Percentiles rank a stretch among this genome's conserved stretches.
phyloP scores from a whole-genome alignment of 2,888 invertebrate genomes.

The Polylopha cassiicola region DNA sequence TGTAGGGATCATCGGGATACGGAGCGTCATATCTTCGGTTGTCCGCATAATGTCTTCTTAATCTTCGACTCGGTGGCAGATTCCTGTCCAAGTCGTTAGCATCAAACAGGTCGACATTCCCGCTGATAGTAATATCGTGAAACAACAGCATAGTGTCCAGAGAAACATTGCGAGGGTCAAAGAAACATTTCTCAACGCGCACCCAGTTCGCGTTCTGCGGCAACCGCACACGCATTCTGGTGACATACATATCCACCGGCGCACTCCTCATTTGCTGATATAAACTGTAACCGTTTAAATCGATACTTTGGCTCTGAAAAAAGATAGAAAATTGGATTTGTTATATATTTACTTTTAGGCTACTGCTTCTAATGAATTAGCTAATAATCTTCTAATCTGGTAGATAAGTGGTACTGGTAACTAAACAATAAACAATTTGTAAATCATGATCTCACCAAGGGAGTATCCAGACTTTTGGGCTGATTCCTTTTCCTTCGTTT shows the following conservation, averaged over 20 bases:
- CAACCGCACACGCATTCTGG: slow-evolving; percentile 81
- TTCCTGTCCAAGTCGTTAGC: slow-evolving; percentile 59
- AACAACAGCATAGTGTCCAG: slow-evolving; percentile 86
- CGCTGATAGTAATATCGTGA: slow-evolving; percentile 87
- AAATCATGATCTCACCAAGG: slow-evolving; percentile 44
- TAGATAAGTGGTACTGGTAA: no score
- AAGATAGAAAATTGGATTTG: slow-evolving; percentile 21
- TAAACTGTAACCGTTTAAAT: slow-evolving; percentile 80
- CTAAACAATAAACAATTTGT: no score
- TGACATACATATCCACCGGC: slow-evolving; percentile 83
- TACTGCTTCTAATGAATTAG: slow-evolving; percentile 2
- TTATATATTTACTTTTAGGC: slow-evolving; percentile 4
- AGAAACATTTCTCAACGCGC: slow-evolving; percentile 85
- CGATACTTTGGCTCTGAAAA: slow-evolving; percentile 70
- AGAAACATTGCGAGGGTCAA: slow-evolving; percentile 84
- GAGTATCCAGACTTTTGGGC: slow-evolving; percentile 64
- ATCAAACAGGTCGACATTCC: slow-evolving; percentile 81
- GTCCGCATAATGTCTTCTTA: slow-evolving; percentile 60
- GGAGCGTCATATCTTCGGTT: slow-evolving; percentile 47
- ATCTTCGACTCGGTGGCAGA: slow-evolving; percentile 44
- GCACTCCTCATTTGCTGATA: slow-evolving; percentile 79
- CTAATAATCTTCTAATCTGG: background rate
- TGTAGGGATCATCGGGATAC: slow-evolving; percentile 39
- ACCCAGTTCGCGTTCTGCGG: slow-evolving; percentile 83
- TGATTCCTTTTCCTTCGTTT: slow-evolving; percentile 76